These are phyloP conservation scores for Matsumurasca onukii DNA, from an alignment of 1,140 invertebrate genomes.

Conservation along the genomic window DNA sequence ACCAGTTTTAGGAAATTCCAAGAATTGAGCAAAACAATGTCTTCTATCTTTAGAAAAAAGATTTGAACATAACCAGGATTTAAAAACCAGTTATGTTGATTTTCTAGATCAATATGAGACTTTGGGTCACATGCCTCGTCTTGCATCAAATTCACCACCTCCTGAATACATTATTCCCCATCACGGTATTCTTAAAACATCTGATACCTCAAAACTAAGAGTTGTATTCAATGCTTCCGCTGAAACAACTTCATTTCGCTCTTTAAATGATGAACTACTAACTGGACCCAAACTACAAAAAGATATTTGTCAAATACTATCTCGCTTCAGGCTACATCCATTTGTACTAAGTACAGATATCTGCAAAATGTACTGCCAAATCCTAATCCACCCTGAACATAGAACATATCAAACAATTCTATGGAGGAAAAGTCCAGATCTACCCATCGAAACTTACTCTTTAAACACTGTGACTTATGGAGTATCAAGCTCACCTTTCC, in stretches of 20 bases:
- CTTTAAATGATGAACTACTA: not conserved
- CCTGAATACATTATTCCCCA: too few relatives aligned
- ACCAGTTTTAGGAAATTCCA: not conserved
- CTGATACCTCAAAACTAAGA: too few relatives aligned
- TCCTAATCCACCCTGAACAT: slow-evolving; percentile 6
- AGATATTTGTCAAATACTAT: not conserved
- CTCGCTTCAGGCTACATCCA: not conserved
- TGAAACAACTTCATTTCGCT: not conserved
- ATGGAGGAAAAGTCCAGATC: not conserved
- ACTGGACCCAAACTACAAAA: not conserved
- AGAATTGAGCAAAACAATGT: not conserved
- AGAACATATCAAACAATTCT: not conserved
- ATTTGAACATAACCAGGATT: not conserved
- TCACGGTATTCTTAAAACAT: not conserved
- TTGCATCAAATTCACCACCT: too few relatives aligned
- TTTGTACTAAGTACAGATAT: not conserved
- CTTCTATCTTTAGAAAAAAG: not conserved
- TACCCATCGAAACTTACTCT: not conserved
- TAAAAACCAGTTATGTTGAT: too few relatives aligned
- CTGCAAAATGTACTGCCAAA: not conserved
- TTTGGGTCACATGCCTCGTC: too few relatives aligned
- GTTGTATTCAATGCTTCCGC: slow-evolving; percentile 5
- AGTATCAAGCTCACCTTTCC: not conserved
- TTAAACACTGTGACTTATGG: not conserved
- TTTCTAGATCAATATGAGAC: too few relatives aligned